Base-by-base conservation (phyloP, 2,888 invertebrate genomes). In the Hermaeophaga mercurialis region DNA sequence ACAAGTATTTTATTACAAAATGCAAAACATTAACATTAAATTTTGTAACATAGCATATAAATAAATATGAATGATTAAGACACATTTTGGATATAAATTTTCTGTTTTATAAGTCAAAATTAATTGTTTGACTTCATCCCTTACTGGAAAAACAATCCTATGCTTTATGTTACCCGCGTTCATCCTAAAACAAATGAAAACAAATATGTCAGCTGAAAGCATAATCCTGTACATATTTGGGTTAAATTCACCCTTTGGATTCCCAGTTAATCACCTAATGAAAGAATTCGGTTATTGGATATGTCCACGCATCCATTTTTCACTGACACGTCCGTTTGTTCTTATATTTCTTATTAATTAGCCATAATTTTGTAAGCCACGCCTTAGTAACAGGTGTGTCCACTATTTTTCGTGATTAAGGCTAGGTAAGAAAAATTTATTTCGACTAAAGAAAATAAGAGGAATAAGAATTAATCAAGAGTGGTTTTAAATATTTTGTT, bases 311-410 rank as follows among this genome's bases (percentile, higher is more conserved):
- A 18, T 33, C 45, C 33, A 24, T 45, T 45, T 45, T 45, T 45
- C 19, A 31, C 15, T 11, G n/a, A 45, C 18, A 5, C n/a, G 17
- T 18, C 45, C 14, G 11, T 45, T 31, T 45, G 18, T 24, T 24
- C 26, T 17, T 31, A 44, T 44, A 28, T 44, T 44, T 31, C 44
- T 17, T 44, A 45, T 45, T 45, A 45, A 45, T 45, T 45, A 45
- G 18, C 45, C 45, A 41, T 41, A 22, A 22, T 41, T 41, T 41
- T 41, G 5, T 22, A 14, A 11, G 22, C 41, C 41, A 12, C 41
- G 22, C 41, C 41, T 41, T 8, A 2, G 8, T 19, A 18, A 41
- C 19, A 19, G 12, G 19, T 41, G 41, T 24, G 41, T 41, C 7
- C 41, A 41, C 12, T 41, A 24, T 22, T 41, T 41, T 41, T 12